A percentile compares a stretch with the other conserved stretches of the same genome.
phyloP scores from a whole-genome alignment of 2,113 vertebrate species.

The Andinoacara biseriatus region DNA sequence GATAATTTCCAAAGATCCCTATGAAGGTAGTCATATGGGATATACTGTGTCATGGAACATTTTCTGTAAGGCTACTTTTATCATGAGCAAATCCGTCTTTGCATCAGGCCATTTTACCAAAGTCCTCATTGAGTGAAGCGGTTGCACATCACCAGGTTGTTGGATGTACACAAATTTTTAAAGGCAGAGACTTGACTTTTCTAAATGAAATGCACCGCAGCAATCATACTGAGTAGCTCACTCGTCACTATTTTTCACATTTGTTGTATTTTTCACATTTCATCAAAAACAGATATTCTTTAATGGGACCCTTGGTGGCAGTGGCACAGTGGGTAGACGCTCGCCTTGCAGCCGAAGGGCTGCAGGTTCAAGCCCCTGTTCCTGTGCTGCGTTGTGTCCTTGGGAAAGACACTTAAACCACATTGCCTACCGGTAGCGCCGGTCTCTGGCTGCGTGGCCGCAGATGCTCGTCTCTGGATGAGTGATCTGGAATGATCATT shows the following conservation, averaged over 20 bases:
- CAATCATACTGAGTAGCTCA: background rate
- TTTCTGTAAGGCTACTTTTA: background rate
- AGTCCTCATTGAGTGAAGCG: constrained; percentile 13
- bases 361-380: too few relatives aligned
- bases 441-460: too few relatives aligned
- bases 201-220: background rate
- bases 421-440: too few relatives aligned
- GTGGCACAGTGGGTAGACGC: too few relatives aligned
- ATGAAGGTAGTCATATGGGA: background rate
- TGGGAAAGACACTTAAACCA: too few relatives aligned
- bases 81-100: constrained; percentile 1
- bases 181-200: background rate
- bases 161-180: background rate
- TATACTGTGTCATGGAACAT: background rate
- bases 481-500: too few relatives aligned
- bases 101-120: background rate
- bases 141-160: background rate
- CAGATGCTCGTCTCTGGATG: too few relatives aligned
- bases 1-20: constrained; percentile 10
- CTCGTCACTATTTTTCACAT: too few relatives aligned
- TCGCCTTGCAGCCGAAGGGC: too few relatives aligned
- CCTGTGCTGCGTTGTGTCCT: too few relatives aligned
- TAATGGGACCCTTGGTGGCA: background rate
- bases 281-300: background rate
- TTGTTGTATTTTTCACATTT: background rate